Evolutionary conservation across 2,797 vertebrate genomes (phyloP).

Genomic region (Chelmon rostratus): DNA sequence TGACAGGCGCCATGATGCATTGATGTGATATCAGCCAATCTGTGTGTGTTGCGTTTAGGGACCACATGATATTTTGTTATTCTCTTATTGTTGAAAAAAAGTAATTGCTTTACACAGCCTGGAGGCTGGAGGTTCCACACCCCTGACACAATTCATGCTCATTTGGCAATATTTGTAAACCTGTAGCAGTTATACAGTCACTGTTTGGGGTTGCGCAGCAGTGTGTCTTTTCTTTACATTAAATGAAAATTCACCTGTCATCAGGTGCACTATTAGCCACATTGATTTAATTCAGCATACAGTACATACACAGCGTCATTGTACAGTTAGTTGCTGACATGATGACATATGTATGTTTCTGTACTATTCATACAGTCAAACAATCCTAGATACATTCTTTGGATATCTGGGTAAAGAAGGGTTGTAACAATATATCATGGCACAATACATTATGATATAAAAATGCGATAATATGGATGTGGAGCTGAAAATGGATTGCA

Average conservation of each 20-base stretch:
- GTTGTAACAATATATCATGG: conserved; percentile 44
- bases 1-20: no score
- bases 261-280: neutral
- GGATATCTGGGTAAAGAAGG: neutral
- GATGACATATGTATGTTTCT: neutral
- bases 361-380: neutral
- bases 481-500: neutral
- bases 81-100: no score
- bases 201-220: conserved; percentile 6
- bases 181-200: neutral
- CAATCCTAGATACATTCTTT: neutral
- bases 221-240: neutral
- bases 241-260: neutral
- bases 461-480: neutral
- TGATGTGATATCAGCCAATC: no score
- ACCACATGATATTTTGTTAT: no score
- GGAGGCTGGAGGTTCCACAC: no score
- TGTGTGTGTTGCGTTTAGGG: no score
- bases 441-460: conserved; percentile 1
- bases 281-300: neutral
- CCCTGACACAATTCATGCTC: neutral
- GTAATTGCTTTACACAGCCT: no score
- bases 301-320: neutral
- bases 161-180: conserved; percentile 12
- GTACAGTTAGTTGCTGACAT: conserved; percentile 2